Conservation (phyloP, 1,140 invertebrate species). For the Protaetia brevitarsis region DNA sequence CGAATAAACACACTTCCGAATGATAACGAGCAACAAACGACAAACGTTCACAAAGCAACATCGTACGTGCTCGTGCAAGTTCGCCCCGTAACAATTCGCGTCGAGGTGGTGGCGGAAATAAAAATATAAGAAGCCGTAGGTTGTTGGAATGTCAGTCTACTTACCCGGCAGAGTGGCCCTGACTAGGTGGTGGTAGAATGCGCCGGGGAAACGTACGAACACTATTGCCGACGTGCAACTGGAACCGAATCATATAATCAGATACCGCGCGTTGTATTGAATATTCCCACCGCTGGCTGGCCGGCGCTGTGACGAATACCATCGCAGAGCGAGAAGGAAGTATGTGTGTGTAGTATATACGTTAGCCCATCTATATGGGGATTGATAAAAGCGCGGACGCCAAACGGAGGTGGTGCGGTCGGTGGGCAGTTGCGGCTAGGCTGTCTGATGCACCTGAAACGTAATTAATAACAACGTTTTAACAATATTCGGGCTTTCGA, state of each 20-base stretch:
- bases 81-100: constrained; percentile 12
- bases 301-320: background rate
- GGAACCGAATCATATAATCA: constrained; percentile 22
- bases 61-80: constrained; percentile 7
- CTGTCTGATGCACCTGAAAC: too few relatives aligned
- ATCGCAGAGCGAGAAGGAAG: too few relatives aligned
- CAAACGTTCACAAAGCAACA: background rate
- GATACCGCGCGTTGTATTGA: constrained; percentile 19
- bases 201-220: background rate
- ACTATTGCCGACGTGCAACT: constrained; percentile 10
- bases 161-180: constrained; percentile 26
- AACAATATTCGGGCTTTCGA: too few relatives aligned
- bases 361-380: too few relatives aligned
- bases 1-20: too few relatives aligned
- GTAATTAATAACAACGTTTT: too few relatives aligned
- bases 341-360: too few relatives aligned
- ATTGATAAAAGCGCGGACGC: too few relatives aligned
- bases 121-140: constrained; percentile 33
- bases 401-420: too few relatives aligned
- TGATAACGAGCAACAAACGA: background rate
- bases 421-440: too few relatives aligned
- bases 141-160: constrained; percentile 32
- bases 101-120: constrained; percentile 29
- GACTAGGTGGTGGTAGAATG: constrained; percentile 6
- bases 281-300: constrained; percentile 14